phyloP scores from a whole-genome alignment of 2,888 invertebrate species.

The Catocala fraxini region DNA sequence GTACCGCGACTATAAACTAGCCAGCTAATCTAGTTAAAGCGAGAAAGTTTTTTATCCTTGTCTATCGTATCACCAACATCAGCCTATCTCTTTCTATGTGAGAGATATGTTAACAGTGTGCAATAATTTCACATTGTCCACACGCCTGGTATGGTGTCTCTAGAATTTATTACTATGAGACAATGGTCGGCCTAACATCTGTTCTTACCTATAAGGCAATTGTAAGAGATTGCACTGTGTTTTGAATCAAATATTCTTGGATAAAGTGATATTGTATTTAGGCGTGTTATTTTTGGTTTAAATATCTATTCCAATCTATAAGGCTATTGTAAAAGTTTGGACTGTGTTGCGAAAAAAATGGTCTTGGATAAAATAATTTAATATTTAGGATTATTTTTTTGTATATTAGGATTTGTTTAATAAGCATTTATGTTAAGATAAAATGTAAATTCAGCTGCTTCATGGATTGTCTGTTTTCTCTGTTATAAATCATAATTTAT shows the following conservation, averaged over 20 bases:
- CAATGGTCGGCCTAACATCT: conserved; percentile 53
- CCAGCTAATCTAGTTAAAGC: background rate
- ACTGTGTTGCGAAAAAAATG: too few relatives aligned
- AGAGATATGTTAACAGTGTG: conserved; percentile 35
- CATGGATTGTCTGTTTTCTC: too few relatives aligned
- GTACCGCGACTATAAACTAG: background rate
- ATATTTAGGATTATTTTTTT: too few relatives aligned
- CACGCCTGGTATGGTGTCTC: conserved; percentile 40
- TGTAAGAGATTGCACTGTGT: conserved; percentile 32
- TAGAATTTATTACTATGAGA: conserved; percentile 53
- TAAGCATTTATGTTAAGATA: too few relatives aligned
- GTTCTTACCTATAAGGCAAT: conserved; percentile 43
- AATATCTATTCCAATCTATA: background rate
- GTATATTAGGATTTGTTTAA: too few relatives aligned
- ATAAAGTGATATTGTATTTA: background rate
- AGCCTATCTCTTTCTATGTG: background rate
- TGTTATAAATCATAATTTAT: too few relatives aligned
- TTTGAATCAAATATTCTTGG: conserved; percentile 4
- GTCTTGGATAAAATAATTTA: too few relatives aligned
- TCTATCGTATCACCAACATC: background rate
- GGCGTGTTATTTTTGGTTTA: background rate
- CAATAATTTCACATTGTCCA: conserved; percentile 54
- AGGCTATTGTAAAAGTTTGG: too few relatives aligned
- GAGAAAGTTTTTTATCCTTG: background rate
- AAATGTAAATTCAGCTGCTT: too few relatives aligned